These are phyloP conservation scores for Apantesis nais DNA, from an alignment of 2,888 invertebrate genomes.

Conservation along the genomic window DNA sequence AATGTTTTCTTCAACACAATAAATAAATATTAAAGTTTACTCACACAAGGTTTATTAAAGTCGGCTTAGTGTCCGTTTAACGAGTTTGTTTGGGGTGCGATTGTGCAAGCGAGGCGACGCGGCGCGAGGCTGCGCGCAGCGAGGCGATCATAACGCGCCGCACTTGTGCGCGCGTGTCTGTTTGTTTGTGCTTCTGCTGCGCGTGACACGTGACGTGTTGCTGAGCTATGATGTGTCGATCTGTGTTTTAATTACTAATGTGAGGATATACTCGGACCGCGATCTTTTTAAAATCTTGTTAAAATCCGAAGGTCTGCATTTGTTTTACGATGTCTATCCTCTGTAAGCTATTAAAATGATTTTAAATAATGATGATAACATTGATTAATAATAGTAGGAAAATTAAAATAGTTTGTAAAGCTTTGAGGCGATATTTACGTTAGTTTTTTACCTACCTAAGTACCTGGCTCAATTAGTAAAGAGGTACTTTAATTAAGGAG, in stretches of 20 bases:
- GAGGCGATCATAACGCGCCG: slow-evolving; percentile 15
- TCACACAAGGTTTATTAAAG: background rate
- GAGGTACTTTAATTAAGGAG: background rate
- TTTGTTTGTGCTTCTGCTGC: slow-evolving; percentile 27
- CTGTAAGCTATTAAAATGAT: background rate
- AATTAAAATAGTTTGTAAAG: background rate
- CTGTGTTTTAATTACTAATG: slow-evolving; percentile 10
- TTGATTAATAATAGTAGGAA: too few species aligned
- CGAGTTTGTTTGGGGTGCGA: slow-evolving; percentile 6
- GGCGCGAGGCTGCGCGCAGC: too few species aligned
- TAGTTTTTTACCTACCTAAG: background rate
- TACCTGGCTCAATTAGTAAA: too few species aligned
- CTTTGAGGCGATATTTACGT: background rate
- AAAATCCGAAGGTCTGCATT: background rate
- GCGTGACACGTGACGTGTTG: slow-evolving; percentile 23
- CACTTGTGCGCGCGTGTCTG: slow-evolving; percentile 47
- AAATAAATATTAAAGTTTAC: background rate
- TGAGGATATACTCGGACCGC: background rate
- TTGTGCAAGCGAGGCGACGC: slow-evolving; percentile 7
- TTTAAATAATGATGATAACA: too few species aligned
- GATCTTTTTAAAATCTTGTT: background rate
- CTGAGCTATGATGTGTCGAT: background rate
- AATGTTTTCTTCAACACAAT: background rate
- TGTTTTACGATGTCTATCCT: background rate
- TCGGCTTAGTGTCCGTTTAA: slow-evolving; percentile 12